phyloP scores from a whole-genome alignment of 2,888 invertebrate species.

The Coelopa pilipes region DNA sequence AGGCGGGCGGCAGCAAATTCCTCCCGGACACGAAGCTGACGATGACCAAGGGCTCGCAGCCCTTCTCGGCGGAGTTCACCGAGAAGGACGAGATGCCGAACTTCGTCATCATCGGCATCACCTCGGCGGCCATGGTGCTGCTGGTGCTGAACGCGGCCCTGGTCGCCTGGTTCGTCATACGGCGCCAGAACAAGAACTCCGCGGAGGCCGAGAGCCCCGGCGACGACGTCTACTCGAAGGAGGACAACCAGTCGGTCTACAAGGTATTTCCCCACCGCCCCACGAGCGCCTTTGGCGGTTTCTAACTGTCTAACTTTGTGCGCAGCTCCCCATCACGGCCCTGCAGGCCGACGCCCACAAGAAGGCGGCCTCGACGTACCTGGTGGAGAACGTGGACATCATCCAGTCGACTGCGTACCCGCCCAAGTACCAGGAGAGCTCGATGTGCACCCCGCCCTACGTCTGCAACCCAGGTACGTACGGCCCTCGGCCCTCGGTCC shows the following conservation, averaged over 20 bases:
- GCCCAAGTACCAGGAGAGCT: slow-evolving; percentile 63
- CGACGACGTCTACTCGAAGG: slow-evolving; percentile 64
- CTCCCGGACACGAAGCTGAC: slow-evolving; percentile 58
- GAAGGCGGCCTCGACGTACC: slow-evolving; percentile 63
- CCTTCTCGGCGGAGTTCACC: slow-evolving; percentile 57
- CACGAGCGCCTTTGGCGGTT: too few species aligned
- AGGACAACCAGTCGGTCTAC: slow-evolving; percentile 63
- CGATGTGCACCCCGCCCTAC: slow-evolving; percentile 62
- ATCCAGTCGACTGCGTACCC: slow-evolving; percentile 64
- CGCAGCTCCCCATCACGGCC: slow-evolving; percentile 61
- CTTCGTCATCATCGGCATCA: slow-evolving; percentile 64
- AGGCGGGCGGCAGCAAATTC: slow-evolving; percentile 62
- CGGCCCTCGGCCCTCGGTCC: too few species aligned
- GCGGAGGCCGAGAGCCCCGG: slow-evolving; percentile 59
- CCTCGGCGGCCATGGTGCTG: slow-evolving; percentile 62
- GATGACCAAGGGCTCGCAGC: slow-evolving; percentile 58
- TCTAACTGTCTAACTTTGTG: background rate
- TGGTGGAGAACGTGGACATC: slow-evolving; percentile 63
- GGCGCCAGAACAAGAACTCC: slow-evolving; percentile 60
- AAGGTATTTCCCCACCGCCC: slow-evolving; percentile 52
- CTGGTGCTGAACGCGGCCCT: slow-evolving; percentile 60
- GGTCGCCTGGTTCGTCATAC: slow-evolving; percentile 63
- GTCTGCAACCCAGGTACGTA: slow-evolving; percentile 54
- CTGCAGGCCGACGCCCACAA: slow-evolving; percentile 63
- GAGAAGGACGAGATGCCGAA: slow-evolving; percentile 64